A percentile compares a stretch with the other conserved stretches of the same genome.
Evolutionary conservation across 2,797 vertebrate genomes (phyloP).

Genomic region (Crenuchus spilurus): DNA sequence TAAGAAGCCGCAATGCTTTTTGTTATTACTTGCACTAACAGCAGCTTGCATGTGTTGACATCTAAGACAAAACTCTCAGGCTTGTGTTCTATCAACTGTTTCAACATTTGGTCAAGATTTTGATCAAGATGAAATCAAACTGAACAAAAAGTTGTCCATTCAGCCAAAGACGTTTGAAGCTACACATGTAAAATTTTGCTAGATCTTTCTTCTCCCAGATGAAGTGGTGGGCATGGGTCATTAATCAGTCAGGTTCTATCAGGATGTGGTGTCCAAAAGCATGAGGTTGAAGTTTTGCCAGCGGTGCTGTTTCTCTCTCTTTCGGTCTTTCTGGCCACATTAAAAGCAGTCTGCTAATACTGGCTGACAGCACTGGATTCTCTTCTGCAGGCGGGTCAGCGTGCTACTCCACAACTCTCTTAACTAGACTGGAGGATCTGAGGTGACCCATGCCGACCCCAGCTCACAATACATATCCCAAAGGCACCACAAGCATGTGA

Average conservation of each 20-base stretch:
- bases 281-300: slow-evolving; percentile 7
- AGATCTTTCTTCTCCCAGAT: neutral
- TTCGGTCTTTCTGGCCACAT: slow-evolving; percentile 1
- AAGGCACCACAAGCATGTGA: neutral
- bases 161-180: neutral
- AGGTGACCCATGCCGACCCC: neutral
- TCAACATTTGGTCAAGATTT: too few species aligned
- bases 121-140: neutral
- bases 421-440: neutral
- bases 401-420: slow-evolving; percentile 7
- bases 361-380: neutral
- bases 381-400: slow-evolving; percentile 11
- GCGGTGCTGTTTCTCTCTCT: neutral
- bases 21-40: too few species aligned
- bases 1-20: too few species aligned
- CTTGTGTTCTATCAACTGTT: neutral
- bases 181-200: neutral
- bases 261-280: slow-evolving; percentile 21
- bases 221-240: neutral
- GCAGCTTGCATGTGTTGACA: too few species aligned
- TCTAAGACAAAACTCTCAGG: too few species aligned
- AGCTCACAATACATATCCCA: neutral
- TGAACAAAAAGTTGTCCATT: neutral
- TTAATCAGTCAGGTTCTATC: neutral
- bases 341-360: slow-evolving; percentile 11